A percentile compares a stretch with the other conserved stretches of the same genome.
phyloP scores from a whole-genome alignment of 2,797 vertebrate genomes.

The Taenioides sp. region DNA sequence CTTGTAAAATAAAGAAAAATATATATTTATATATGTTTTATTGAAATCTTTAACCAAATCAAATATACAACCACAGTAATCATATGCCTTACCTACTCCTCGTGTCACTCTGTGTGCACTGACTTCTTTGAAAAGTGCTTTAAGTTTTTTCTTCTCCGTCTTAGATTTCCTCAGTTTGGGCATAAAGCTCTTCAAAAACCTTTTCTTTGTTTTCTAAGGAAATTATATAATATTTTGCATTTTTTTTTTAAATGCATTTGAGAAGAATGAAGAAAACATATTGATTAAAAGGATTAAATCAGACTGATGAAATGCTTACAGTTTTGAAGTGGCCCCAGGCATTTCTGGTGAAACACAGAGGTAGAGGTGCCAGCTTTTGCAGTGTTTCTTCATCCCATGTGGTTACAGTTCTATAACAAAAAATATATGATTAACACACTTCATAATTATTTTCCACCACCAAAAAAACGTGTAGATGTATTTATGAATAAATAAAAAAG shows the following conservation, averaged over 20 bases:
- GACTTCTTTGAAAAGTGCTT: slow-evolving; percentile 40
- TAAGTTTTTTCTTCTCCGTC: slow-evolving; percentile 48
- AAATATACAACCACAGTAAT: neutral
- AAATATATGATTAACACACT: neutral
- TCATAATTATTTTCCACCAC: neutral
- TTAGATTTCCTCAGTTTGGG: slow-evolving; percentile 37
- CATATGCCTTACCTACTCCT: slow-evolving; percentile 47
- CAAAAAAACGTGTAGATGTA: neutral
- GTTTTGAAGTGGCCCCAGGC: slow-evolving; percentile 49
- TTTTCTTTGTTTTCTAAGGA: slow-evolving; percentile 49
- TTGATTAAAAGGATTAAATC: neutral
- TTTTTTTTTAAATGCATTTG: neutral
- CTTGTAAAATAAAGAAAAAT: slow-evolving; percentile 38
- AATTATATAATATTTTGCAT: neutral
- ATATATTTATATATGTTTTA: neutral
- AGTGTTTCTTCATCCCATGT: slow-evolving; percentile 63
- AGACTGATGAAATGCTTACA: slow-evolving; percentile 29
- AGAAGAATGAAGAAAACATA: neutral
- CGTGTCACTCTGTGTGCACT: slow-evolving; percentile 12
- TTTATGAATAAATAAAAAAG: neutral
- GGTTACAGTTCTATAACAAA: slow-evolving; percentile 40
- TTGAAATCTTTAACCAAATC: neutral
- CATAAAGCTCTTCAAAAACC: slow-evolving; percentile 58
- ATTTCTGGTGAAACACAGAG: slow-evolving; percentile 57
- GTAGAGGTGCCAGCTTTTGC: slow-evolving; percentile 49